phyloP scores from a whole-genome alignment of 2,797 vertebrate species.

The Anniella stebbinsi region DNA sequence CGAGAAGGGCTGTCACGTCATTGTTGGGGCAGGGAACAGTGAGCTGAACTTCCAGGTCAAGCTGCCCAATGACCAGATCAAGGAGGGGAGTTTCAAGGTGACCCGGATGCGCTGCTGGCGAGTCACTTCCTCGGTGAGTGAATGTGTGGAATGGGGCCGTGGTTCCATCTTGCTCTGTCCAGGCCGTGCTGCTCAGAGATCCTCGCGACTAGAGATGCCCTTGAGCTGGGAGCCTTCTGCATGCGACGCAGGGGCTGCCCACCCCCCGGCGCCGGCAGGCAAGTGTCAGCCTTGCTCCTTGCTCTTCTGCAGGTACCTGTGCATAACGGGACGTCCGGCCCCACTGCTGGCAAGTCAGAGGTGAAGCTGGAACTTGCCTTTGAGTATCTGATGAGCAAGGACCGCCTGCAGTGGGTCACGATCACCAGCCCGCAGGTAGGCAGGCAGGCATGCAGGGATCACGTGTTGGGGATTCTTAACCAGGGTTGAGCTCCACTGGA shows the following conservation, averaged over 20 bases:
- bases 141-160: accelerated
- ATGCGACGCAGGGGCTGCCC: neutral
- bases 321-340: conserved; percentile 86
- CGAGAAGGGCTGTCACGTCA: conserved; percentile 95
- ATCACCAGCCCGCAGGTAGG: conserved; percentile 97
- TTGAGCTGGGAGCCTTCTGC: too few relatives aligned
- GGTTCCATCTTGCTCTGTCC: neutral
- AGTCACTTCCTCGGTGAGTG: conserved; percentile 96
- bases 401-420: conserved; percentile 98
- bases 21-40: conserved; percentile 96
- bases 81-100: conserved; percentile 98
- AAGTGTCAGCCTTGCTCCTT: accelerated
- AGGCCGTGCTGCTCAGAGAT: too few relatives aligned
- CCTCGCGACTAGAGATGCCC: too few relatives aligned
- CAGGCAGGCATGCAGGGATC: neutral
- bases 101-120: conserved; percentile 99
- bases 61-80: conserved; percentile 94
- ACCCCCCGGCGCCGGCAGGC: too few relatives aligned
- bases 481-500: neutral
- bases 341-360: conserved; percentile 88
- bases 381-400: conserved; percentile 99
- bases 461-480: neutral
- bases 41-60: conserved; percentile 98
- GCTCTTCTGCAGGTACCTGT: conserved; percentile 85
- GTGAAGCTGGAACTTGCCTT: conserved; percentile 96